A percentile compares a stretch with the other conserved stretches of the same genome.
These are phyloP conservation scores for Corbicula japonica DNA, from an alignment of 2,888 invertebrate species.

Conservation along the genomic window DNA sequence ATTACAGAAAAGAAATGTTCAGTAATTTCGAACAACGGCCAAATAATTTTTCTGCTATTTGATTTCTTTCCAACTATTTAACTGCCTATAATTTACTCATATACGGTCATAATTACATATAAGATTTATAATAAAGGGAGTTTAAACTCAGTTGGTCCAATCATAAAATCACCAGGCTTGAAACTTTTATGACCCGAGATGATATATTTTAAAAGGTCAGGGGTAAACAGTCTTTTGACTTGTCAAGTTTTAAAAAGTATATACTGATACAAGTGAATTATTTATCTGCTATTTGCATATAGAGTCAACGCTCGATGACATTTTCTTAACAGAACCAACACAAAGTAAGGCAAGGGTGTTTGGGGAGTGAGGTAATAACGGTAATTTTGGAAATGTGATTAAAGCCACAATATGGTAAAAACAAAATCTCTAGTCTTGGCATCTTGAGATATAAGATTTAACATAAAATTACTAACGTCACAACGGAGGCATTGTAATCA, in stretches of 20 bases:
- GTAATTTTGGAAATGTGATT: no score
- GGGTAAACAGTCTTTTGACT: constrained; percentile 15
- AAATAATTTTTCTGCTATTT: constrained; percentile 27
- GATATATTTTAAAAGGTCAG: constrained; percentile 13
- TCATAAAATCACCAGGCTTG: constrained; percentile 27
- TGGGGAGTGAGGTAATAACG: no score
- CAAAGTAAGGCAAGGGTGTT: no score
- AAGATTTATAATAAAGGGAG: constrained; percentile 14
- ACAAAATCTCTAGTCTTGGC: no score
- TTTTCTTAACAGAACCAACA: no score
- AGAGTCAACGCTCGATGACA: no score
- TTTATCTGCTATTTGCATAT: background rate
- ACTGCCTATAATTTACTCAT: constrained; percentile 20
- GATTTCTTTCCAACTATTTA: constrained; percentile 14
- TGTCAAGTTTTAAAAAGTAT: constrained; percentile 19
- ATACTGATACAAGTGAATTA: constrained; percentile 10
- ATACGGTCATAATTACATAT: constrained; percentile 20
- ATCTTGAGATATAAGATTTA: no score
- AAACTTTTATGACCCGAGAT: constrained; percentile 21
- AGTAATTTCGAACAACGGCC: no score
- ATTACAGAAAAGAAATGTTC: no score
- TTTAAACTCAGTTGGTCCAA: constrained; percentile 7
- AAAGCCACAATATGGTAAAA: no score
- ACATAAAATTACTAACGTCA: no score
- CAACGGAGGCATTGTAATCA: no score